Percentiles rank a stretch among this genome's conserved stretches.
Conservation (phyloP, 2,113 vertebrate genomes). For the Callospermophilus lateralis region DNA sequence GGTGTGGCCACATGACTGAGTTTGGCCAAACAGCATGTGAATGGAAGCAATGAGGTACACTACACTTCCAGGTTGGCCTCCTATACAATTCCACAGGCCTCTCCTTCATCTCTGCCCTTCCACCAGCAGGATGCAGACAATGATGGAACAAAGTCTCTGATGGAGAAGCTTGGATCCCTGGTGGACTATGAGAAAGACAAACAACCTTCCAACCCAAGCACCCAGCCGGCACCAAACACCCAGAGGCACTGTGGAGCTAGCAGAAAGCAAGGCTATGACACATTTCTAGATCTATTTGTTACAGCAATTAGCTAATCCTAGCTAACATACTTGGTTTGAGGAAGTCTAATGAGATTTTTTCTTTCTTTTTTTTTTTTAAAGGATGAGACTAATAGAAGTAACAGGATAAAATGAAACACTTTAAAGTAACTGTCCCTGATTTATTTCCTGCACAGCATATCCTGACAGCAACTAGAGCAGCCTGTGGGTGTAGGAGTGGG, state of each 20-base stretch:
- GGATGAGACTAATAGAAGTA: neutral
- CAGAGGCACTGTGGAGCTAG: neutral
- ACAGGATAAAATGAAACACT: neutral
- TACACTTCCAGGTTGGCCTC: neutral
- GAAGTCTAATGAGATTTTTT: neutral
- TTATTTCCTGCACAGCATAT: constrained; percentile 9
- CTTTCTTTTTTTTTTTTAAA: neutral
- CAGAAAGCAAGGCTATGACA: neutral
- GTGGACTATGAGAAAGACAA: neutral
- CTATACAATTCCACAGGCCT: neutral
- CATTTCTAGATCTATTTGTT: neutral
- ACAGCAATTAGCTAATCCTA: neutral
- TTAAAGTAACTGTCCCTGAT: neutral
- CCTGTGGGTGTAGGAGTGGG: neutral
- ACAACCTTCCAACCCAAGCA: neutral
- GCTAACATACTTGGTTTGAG: neutral
- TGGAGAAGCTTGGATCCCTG: neutral
- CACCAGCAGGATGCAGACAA: neutral
- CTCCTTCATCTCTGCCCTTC: neutral
- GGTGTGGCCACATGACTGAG: neutral
- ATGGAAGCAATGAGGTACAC: neutral
- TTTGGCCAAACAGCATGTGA: neutral
- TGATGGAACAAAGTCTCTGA: neutral
- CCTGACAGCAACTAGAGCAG: neutral
- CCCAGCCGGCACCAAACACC: neutral